A percentile compares a stretch with the other conserved stretches of the same genome.
Evolutionary conservation across 2,113 vertebrate species (phyloP).

Genomic region (Balaenoptera acutorostrata): DNA sequence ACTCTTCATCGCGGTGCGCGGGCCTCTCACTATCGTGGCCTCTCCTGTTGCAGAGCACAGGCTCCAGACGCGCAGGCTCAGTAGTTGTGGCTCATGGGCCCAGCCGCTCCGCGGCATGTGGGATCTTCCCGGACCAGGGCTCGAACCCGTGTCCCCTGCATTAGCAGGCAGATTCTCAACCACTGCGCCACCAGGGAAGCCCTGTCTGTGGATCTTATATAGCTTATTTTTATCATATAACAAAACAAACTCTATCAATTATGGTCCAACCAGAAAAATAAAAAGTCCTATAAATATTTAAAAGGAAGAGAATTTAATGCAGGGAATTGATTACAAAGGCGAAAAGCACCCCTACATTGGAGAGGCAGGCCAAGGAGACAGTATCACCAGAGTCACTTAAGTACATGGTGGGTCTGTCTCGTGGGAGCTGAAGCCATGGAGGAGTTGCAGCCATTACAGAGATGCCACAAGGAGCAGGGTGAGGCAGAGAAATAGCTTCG

Average conservation of each 20-base stretch:
- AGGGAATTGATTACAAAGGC: background rate
- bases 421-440: background rate
- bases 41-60: too few species aligned
- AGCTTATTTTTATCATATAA: background rate
- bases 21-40: too few species aligned
- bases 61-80: too few species aligned
- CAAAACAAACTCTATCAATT: background rate
- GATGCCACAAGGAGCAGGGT: background rate
- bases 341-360: background rate
- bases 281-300: background rate
- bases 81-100: too few species aligned
- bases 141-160: too few species aligned
- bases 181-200: too few species aligned
- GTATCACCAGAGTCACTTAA: too few species aligned
- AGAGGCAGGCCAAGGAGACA: background rate
- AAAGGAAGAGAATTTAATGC: background rate
- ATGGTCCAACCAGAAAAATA: background rate
- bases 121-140: too few species aligned
- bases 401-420: background rate
- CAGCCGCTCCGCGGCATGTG: too few species aligned
- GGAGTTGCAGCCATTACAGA: background rate
- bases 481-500: background rate
- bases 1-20: too few species aligned
- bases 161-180: too few species aligned
- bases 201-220: background rate